Evolutionary conservation across 2,113 vertebrate genomes (phyloP).

Genomic region (Hippocampus comes): DNA sequence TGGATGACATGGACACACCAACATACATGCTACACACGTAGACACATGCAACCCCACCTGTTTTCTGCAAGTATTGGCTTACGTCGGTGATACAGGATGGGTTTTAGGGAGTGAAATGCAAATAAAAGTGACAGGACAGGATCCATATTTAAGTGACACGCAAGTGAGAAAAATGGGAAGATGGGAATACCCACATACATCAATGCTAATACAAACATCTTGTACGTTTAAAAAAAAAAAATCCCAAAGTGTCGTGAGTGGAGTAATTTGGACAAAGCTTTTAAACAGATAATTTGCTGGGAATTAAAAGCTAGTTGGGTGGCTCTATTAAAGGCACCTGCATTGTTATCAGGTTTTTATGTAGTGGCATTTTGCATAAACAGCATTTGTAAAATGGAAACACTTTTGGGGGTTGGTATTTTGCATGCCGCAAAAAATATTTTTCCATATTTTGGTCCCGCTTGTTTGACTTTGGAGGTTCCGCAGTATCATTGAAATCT

Average conservation of each 20-base stretch:
- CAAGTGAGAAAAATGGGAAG: slow-evolving; percentile 6
- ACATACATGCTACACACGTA: slow-evolving; percentile 26
- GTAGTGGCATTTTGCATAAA: neutral
- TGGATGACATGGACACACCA: slow-evolving; percentile 40
- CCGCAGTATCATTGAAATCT: too few species aligned
- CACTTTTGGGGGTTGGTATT: neutral
- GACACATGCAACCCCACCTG: slow-evolving; percentile 5
- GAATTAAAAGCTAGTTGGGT: slow-evolving; percentile 18
- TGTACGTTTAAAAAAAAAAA: neutral
- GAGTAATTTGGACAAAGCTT: slow-evolving; percentile 21
- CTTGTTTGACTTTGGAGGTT: too few species aligned
- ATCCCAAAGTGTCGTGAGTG: neutral
- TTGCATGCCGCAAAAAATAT: neutral
- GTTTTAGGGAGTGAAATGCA: slow-evolving; percentile 35
- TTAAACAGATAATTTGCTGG: slow-evolving; percentile 15
- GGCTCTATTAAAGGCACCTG: slow-evolving; percentile 5
- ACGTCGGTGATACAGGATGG: slow-evolving; percentile 31
- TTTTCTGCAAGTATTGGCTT: slow-evolving; percentile 12
- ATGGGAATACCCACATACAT: slow-evolving; percentile 1
- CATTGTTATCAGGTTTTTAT: slow-evolving; percentile 12
- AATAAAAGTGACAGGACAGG: slow-evolving; percentile 58
- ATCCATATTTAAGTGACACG: slow-evolving; percentile 40
- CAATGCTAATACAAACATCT: neutral
- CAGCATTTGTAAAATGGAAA: slow-evolving; percentile 5
- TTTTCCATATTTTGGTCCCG: neutral